Conservation (phyloP, 2,113 vertebrate species). For the Chloroceryle aenea region DNA sequence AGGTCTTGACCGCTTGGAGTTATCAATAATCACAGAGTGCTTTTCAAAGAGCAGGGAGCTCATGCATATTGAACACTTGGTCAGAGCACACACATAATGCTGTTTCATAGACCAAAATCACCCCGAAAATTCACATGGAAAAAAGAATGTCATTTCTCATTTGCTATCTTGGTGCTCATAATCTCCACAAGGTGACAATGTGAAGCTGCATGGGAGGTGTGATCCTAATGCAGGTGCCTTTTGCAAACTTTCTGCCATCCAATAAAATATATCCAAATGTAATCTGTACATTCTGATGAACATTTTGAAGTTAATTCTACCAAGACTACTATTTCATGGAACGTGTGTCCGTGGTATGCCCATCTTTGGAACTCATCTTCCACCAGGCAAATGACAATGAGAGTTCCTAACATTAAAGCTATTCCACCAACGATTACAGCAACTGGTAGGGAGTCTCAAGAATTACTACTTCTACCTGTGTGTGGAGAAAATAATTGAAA, state of each 20-base stretch:
- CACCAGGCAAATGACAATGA: neutral
- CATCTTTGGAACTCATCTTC: neutral
- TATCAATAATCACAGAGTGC: neutral
- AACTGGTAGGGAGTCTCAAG: neutral
- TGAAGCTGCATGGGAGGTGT: neutral
- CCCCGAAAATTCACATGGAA: neutral
- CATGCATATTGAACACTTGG: neutral
- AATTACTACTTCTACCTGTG: neutral
- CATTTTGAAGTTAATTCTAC: neutral
- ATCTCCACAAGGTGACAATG: neutral
- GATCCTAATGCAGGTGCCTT: neutral
- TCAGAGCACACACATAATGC: neutral
- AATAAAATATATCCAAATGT: neutral
- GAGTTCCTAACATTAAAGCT: neutral
- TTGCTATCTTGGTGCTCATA: neutral
- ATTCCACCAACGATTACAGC: neutral
- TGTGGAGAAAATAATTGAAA: accelerated
- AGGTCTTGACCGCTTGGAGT: neutral
- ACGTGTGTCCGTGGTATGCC: neutral
- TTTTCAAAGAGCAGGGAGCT: neutral
- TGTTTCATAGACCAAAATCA: neutral
- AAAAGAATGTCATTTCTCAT: neutral
- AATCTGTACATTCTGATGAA: neutral
- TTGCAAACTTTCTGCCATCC: neutral
- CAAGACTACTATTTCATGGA: neutral